Percentiles rank a stretch among this genome's conserved stretches.
phyloP scores from a whole-genome alignment of 2,888 invertebrate species.

The Crocallis elinguaria region DNA sequence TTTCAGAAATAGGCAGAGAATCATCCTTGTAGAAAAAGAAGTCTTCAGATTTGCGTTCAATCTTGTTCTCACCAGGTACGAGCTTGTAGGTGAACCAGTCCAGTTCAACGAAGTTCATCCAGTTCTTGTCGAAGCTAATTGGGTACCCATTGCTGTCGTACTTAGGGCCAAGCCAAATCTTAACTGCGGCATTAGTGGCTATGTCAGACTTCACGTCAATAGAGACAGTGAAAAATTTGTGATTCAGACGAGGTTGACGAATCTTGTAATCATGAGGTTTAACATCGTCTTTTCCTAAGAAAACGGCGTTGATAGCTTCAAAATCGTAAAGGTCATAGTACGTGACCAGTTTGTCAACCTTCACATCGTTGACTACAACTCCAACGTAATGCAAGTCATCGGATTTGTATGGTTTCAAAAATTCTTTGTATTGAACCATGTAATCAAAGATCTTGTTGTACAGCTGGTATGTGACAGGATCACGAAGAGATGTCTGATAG shows the following conservation, averaged over 20 bases:
- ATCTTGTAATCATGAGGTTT: conserved; percentile 75
- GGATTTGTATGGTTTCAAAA: conserved; percentile 83
- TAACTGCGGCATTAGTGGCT: conserved; percentile 83
- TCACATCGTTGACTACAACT: conserved; percentile 85
- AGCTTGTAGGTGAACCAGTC: conserved; percentile 86
- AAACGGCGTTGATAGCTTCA: conserved; percentile 84
- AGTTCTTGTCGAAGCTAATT: conserved; percentile 81
- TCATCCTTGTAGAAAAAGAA: conserved; percentile 87
- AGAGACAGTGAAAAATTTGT: conserved; percentile 87
- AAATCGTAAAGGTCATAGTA: conserved; percentile 88
- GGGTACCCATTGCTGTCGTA: conserved; percentile 84
- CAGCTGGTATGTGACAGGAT: conserved; percentile 89
- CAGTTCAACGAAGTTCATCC: conserved; percentile 85
- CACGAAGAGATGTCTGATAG: conserved; percentile 87
- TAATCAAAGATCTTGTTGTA: conserved; percentile 85
- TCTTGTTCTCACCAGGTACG: conserved; percentile 85
- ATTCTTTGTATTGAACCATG: conserved; percentile 85
- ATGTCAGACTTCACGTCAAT: conserved; percentile 86
- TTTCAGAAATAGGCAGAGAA: conserved; percentile 84
- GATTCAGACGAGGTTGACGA: conserved; percentile 89
- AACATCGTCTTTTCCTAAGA: conserved; percentile 54
- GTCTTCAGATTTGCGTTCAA: conserved; percentile 87
- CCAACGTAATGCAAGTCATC: conserved; percentile 85
- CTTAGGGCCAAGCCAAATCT: conserved; percentile 89
- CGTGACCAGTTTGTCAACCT: conserved; percentile 86